Evolutionary conservation across 92 coral and sea anemone species (phyloP).

Genomic region (Chrysogorgia sp.): DNA sequence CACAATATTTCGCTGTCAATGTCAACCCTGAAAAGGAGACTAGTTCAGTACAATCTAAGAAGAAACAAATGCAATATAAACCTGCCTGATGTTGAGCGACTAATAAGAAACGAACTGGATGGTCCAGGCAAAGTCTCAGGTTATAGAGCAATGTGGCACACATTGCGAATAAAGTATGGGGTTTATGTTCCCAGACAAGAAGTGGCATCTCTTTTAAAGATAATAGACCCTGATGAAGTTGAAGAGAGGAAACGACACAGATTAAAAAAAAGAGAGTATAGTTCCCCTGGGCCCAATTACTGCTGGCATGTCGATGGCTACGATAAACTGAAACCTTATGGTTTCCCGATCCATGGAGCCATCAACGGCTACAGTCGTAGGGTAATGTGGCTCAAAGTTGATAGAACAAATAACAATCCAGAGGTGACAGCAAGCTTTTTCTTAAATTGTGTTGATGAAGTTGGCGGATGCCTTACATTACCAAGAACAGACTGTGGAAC

Average conservation of each 20-base stretch:
- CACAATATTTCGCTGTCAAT: slow-evolving; percentile 47
- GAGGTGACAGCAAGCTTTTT: neutral
- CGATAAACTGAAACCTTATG: slow-evolving; percentile 36
- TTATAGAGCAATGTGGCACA: slow-evolving; percentile 62
- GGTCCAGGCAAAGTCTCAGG: slow-evolving; percentile 47
- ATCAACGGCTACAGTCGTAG: slow-evolving; percentile 38
- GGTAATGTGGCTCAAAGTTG: slow-evolving; percentile 43
- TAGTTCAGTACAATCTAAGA: slow-evolving; percentile 31
- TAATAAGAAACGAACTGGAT: slow-evolving; percentile 33
- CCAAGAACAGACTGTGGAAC: slow-evolving; percentile 37
- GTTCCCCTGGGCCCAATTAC: slow-evolving; percentile 45
- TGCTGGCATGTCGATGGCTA: slow-evolving; percentile 46
- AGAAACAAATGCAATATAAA: slow-evolving; percentile 31
- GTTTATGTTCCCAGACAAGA: slow-evolving; percentile 31
- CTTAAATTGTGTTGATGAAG: slow-evolving; percentile 29
- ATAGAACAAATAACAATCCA: slow-evolving; percentile 28
- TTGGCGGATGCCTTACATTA: slow-evolving; percentile 31
- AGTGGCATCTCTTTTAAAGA: slow-evolving; percentile 34
- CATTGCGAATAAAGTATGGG: slow-evolving; percentile 39
- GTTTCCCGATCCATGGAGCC: slow-evolving; percentile 42
- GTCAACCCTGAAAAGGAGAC: slow-evolving; percentile 16
- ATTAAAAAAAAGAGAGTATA: slow-evolving; percentile 1
- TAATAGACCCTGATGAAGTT: slow-evolving; percentile 33
- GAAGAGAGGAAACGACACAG: slow-evolving; percentile 30
- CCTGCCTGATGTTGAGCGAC: slow-evolving; percentile 5